These are phyloP conservation scores for Ephialtes manifestator DNA, from an alignment of 2,888 invertebrate genomes.

Conservation along the genomic window DNA sequence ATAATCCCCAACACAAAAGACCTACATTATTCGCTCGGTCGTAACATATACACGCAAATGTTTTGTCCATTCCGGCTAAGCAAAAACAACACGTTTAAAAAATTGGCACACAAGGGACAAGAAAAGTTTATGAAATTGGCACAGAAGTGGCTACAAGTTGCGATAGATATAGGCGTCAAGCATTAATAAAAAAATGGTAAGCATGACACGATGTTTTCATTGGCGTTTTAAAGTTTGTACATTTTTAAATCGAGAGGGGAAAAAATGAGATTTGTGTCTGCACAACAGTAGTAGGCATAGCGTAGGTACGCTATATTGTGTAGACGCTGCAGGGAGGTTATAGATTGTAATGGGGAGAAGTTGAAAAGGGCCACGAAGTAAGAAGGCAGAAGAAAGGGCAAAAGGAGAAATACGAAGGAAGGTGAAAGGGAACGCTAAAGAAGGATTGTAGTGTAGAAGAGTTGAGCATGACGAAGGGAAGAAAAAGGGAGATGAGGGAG, in stretches of 20 bases:
- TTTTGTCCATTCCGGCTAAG: not conserved
- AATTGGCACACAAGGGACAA: not conserved
- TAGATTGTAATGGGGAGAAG: not conserved
- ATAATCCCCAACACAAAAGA: too few relatives aligned
- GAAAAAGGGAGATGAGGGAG: conserved; percentile 55
- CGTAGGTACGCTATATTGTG: not conserved
- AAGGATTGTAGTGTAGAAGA: conserved; percentile 56
- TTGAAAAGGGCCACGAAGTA: conserved; percentile 7
- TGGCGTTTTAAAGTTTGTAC: not conserved
- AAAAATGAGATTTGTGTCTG: not conserved
- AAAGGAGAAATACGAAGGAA: conserved; percentile 42
- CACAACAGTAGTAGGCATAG: not conserved
- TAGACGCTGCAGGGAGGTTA: not conserved
- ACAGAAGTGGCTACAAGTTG: not conserved
- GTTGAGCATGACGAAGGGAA: conserved; percentile 45
- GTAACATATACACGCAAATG: too few relatives aligned
- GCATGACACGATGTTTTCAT: not conserved
- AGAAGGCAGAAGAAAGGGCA: conserved; percentile 13
- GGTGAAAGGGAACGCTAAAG: conserved; percentile 57
- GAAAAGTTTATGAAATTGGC: too few relatives aligned
- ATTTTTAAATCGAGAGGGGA: not conserved
- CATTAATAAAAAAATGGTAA: not conserved
- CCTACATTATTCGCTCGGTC: too few relatives aligned
- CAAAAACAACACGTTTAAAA: not conserved
- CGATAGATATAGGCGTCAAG: not conserved